Conservation (phyloP, 2,888 invertebrate genomes). For the Geophilus truncorum region DNA sequence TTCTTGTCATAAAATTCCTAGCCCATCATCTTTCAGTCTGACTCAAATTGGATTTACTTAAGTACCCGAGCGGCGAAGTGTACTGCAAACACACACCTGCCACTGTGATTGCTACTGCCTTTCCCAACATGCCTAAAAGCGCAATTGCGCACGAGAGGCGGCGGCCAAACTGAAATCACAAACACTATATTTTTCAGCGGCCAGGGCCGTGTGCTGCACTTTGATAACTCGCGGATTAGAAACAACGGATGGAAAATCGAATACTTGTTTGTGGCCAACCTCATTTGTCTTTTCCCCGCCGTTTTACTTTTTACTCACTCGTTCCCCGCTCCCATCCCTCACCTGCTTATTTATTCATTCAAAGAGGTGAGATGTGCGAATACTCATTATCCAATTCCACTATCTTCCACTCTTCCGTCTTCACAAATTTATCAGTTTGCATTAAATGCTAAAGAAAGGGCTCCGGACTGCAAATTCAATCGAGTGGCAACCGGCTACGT, state of each 20-base stretch:
- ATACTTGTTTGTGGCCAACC: background rate
- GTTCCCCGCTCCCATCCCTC: too few species aligned
- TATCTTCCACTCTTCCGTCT: background rate
- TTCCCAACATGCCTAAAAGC: background rate
- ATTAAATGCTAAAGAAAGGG: background rate
- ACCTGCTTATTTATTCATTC: background rate
- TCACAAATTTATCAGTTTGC: background rate
- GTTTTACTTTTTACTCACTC: too few species aligned
- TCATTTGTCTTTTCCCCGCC: background rate
- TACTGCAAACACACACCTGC: background rate
- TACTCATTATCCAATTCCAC: background rate
- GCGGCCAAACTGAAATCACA: background rate
- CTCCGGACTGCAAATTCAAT: background rate
- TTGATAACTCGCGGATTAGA: background rate
- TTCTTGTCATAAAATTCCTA: background rate
- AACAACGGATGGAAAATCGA: background rate
- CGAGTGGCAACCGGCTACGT: background rate
- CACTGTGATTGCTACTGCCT: background rate
- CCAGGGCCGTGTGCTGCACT: background rate
- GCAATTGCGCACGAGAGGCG: background rate
- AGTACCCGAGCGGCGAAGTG: background rate
- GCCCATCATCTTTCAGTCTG: background rate
- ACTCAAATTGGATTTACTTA: background rate
- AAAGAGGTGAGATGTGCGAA: background rate
- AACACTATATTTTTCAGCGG: background rate